Percentiles rank a stretch among this genome's conserved stretches.
phyloP scores from a whole-genome alignment of 1,140 invertebrate species.

The Bombus sylvicola region DNA sequence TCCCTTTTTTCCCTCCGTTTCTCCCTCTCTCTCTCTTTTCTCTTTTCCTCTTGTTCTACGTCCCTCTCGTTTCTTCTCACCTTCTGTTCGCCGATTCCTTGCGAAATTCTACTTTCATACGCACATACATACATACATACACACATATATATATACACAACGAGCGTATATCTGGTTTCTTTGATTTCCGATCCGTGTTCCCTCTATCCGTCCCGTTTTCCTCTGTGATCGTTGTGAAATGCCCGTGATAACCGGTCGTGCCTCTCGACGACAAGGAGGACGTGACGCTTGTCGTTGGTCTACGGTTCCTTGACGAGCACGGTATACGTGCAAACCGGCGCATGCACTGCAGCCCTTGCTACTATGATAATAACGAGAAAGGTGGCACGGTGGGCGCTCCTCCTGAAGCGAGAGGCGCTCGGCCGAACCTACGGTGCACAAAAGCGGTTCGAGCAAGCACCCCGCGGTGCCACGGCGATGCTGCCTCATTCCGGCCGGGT shows the following conservation, averaged over 20 bases:
- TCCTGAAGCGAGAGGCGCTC: conserved; percentile 61
- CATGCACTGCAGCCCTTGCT: conserved; percentile 60
- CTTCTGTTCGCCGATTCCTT: not conserved
- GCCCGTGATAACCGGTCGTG: conserved; percentile 60
- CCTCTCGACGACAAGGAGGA: conserved; percentile 60
- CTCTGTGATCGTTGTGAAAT: conserved; percentile 56
- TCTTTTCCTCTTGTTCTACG: conserved; percentile 6
- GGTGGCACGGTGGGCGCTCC: conserved; percentile 61
- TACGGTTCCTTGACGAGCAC: conserved; percentile 67
- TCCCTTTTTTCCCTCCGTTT: conserved; percentile 7
- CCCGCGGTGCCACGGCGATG: conserved; percentile 50
- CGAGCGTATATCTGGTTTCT: not conserved
- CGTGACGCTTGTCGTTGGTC: conserved; percentile 58
- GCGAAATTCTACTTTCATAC: not conserved
- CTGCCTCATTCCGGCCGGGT: conserved; percentile 51
- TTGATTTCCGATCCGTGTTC: not conserved
- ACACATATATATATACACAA: not conserved
- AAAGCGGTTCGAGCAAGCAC: conserved; percentile 47
- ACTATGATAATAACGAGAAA: conserved; percentile 69
- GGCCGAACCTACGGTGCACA: conserved; percentile 54
- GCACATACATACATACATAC: not conserved
- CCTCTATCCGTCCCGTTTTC: conserved; percentile 29
- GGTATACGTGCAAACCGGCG: conserved; percentile 61
- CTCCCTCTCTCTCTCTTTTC: not conserved
- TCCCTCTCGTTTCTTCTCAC: conserved; percentile 2